phyloP scores from a whole-genome alignment of 2,888 invertebrate species.

The Beris morrisii region DNA sequence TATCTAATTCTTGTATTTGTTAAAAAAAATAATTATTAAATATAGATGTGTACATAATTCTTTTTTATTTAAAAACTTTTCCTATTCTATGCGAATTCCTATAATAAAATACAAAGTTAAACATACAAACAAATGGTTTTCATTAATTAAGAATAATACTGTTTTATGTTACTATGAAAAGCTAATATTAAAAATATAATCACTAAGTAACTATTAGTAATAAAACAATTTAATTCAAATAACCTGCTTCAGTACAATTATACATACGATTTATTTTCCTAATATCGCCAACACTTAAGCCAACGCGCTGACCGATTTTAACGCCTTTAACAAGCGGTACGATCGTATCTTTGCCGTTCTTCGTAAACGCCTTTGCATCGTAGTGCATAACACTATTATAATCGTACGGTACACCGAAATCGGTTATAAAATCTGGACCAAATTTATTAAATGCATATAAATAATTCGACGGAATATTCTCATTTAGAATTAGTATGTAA shows the following conservation, averaged over 20 bases:
- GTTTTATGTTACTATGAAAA: no score
- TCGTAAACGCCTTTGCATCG: slow-evolving; percentile 70
- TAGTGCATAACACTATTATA: slow-evolving; percentile 82
- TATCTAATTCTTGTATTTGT: no score
- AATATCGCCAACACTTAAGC: slow-evolving; percentile 47
- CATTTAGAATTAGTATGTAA: slow-evolving; percentile 61
- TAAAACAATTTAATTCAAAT: slow-evolving; percentile 24
- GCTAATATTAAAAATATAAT: no score
- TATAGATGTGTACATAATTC: no score
- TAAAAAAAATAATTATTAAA: no score
- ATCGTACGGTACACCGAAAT: slow-evolving; percentile 70
- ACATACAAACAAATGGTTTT: no score
- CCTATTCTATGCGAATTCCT: no score
- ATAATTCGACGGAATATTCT: slow-evolving; percentile 58
- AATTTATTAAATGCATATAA: slow-evolving; percentile 71
- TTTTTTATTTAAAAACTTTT: no score
- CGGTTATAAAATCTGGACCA: slow-evolving; percentile 58
- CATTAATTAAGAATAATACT: no score
- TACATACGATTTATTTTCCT: slow-evolving; percentile 49
- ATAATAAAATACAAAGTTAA: no score
- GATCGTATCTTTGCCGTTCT: slow-evolving; percentile 69
- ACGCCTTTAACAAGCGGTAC: slow-evolving; percentile 54
- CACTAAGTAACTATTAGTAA: slow-evolving; percentile 48
- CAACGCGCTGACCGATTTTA: slow-evolving; percentile 46
- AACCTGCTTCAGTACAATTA: slow-evolving; percentile 42